Evolutionary conservation across 1,140 invertebrate genomes (phyloP).

Genomic region (Heliconius congener): DNA sequence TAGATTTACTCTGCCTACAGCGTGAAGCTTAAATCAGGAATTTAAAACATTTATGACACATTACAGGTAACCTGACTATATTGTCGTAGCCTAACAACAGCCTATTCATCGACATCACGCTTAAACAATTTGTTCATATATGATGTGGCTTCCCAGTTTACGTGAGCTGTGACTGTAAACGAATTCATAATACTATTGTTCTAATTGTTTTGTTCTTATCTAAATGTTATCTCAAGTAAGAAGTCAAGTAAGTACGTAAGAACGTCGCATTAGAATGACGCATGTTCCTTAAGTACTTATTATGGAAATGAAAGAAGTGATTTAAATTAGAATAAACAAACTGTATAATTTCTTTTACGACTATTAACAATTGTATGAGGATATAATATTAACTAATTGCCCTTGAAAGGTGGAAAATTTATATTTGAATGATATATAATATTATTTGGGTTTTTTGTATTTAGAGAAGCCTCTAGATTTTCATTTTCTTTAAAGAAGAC

Average conservation of each 20-base stretch:
- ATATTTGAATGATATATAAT: neutral
- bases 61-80: neutral
- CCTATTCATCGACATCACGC: neutral
- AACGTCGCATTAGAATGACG: conserved; percentile 16
- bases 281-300: conserved; percentile 11
- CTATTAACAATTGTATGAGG: neutral
- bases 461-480: too few relatives aligned
- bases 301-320: conserved; percentile 19
- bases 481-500: too few relatives aligned
- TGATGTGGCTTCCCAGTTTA: neutral
- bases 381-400: neutral
- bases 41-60: neutral
- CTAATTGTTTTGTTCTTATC: conserved; percentile 11
- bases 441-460: neutral
- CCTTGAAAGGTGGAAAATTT: neutral
- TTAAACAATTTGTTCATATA: neutral
- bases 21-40: too few relatives aligned
- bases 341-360: neutral
- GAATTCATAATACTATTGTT: conserved; percentile 8
- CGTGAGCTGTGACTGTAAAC: neutral
- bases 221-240: conserved; percentile 9
- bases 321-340: conserved; percentile 17
- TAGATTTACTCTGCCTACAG: too few relatives aligned
- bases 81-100: neutral
- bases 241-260: conserved; percentile 5